These are phyloP conservation scores for Opisthocomus hoazin DNA, from an alignment of 2,113 vertebrate species.

Conservation along the genomic window DNA sequence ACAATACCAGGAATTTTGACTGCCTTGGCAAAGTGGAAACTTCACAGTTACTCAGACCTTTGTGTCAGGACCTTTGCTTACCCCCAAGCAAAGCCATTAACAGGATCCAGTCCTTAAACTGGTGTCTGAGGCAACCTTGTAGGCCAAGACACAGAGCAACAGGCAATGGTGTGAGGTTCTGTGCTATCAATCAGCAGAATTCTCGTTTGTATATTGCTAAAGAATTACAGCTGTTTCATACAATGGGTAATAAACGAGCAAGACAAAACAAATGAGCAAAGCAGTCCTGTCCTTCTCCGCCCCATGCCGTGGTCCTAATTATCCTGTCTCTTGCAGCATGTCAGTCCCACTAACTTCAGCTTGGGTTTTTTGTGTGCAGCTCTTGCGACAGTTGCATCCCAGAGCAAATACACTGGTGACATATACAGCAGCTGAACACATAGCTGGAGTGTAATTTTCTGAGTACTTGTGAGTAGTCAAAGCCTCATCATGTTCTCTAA, in stretches of 20 bases:
- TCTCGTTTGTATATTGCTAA: not conserved
- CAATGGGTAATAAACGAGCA: not conserved
- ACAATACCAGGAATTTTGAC: not conserved
- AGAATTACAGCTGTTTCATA: slow-evolving; percentile 23
- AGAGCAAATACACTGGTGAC: not conserved
- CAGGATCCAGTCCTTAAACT: not conserved
- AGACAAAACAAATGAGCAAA: slow-evolving; percentile 11
- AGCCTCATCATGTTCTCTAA: not conserved
- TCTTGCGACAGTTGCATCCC: not conserved
- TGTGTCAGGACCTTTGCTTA: not conserved
- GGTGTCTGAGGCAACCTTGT: not conserved
- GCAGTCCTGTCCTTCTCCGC: not conserved
- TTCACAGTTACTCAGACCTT: not conserved
- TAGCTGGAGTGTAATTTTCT: not conserved
- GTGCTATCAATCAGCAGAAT: not conserved
- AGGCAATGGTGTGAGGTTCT: not conserved
- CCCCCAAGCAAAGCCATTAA: not conserved
- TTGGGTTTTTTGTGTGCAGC: not conserved
- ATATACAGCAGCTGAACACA: not conserved
- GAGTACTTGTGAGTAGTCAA: not conserved
- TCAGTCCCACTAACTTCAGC: not conserved
- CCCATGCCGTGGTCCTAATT: not conserved
- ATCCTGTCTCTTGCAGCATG: not conserved
- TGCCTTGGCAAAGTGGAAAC: not conserved
- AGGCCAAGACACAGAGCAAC: not conserved